phyloP scores from a whole-genome alignment of 1,140 invertebrate genomes.

The Pollicipes pollicipes region DNA sequence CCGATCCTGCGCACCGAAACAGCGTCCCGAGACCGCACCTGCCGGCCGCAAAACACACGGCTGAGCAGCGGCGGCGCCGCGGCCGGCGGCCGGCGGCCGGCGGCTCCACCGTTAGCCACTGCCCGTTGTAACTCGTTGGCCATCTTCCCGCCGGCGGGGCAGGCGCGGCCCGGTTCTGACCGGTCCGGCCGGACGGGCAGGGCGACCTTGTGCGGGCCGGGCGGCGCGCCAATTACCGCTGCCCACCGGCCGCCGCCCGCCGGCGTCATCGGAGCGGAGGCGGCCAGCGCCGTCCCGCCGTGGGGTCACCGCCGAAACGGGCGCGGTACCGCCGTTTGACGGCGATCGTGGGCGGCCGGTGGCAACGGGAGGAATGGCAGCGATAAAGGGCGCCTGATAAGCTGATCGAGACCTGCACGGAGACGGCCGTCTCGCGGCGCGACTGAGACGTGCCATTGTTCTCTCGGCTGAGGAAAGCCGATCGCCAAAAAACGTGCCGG shows the following conservation, averaged over 20 bases:
- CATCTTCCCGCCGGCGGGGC: not conserved
- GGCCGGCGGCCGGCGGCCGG: too few relatives aligned
- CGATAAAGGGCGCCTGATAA: not conserved
- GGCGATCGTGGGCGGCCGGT: not conserved
- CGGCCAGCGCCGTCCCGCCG: too few relatives aligned
- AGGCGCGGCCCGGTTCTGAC: too few relatives aligned
- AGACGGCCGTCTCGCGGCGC: too few relatives aligned
- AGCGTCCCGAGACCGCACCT: too few relatives aligned
- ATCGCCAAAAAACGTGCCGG: not conserved
- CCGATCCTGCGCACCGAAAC: too few relatives aligned
- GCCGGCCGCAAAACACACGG: too few relatives aligned
- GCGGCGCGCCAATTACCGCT: not conserved
- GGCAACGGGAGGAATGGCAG: not conserved
- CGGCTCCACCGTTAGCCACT: not conserved
- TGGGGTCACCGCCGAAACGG: too few relatives aligned
- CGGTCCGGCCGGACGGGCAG: too few relatives aligned
- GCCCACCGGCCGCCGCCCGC: too few relatives aligned
- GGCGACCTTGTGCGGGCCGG: not conserved
- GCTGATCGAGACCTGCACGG: not conserved
- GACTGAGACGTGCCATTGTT: not conserved
- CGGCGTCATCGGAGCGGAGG: not conserved
- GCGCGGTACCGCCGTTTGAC: too few relatives aligned
- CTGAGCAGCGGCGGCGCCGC: not conserved
- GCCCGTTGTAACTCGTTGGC: not conserved
- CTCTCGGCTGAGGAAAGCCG: not conserved